Evolutionary conservation across 2,113 vertebrate genomes (phyloP), one percentile per base, ranked within the genome.

Genomic region (Thinocorus orbignyianus): DNA sequence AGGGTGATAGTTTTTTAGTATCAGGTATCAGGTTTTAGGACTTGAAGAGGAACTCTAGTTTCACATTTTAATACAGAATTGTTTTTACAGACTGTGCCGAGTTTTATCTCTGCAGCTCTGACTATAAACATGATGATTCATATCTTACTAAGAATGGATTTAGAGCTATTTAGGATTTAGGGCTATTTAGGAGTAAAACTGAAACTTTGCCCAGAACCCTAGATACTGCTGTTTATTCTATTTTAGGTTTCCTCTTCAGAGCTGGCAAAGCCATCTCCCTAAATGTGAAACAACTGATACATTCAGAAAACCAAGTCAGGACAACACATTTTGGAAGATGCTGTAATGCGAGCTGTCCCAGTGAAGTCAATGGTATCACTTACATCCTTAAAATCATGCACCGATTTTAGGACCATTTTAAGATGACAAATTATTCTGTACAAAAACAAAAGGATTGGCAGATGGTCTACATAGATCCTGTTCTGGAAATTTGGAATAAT

Each of bases 111-210:
- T 74, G 33, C 55, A 84, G 64, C 60, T 88, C 82, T 86, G 65
- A 93, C 88, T 96, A 78, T 92, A 96, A 96, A 95, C 94, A 95
- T 4, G 62, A 83, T 92, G 85, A 93, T 94, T 96, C 74, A 77
- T 72, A 15, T 92, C 77, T 96, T 70, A 64, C 76, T 61, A 85
- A 86, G 82, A 82, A 68, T 25, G 60, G 61, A 87, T 95, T 95
- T 85, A 90, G 48, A 79, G 71, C 55, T 87, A 60, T 85, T 95
- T 84, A 82, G 64, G 61, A 89, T 95, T 95, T 85, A 90, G 39
- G 74, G 74, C 65, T 89, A 57, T 85, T 95, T 86, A 82, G 87
- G 82, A 95, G 85, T 93, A 83, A 87, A 83, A 60, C 64, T 86
- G 81, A 92, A 95, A 91, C 66, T 84, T 89, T 92, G 90, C 81